Base-by-base conservation (phyloP, 2,888 invertebrate genomes). In the Mayetiola destructor region DNA sequence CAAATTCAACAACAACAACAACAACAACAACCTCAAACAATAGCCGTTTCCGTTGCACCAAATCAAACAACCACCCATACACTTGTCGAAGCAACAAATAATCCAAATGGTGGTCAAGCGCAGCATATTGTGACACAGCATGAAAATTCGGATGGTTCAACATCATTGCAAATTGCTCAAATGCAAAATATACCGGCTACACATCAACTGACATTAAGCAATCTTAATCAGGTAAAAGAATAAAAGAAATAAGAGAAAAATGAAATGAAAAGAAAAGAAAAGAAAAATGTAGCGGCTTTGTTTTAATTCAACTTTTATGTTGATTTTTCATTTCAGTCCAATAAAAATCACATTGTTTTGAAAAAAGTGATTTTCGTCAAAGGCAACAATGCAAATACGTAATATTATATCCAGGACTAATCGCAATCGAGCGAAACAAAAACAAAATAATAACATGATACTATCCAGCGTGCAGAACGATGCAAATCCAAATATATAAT, bases 331-430 rank as follows among this genome's bases (percentile, higher is more conserved):
- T 61, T 61, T 59, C 64, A 72, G 72, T 70, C 67, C 67, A 53
- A n/a, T 27, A 70, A 69, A 69, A 72, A 72, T 65, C 72, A 72
- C 66, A 72, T 72, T 66, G 70, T 72, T 68, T 69, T 72, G 71
- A 72, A 72, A 70, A 72, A 72, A 66, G 72, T 72, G 69, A 71
- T 72, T 71, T 71, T 71, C 69, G 70, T 72, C 64, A 71, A 72
- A 69, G 72, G 72, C 65, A 68, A 71, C 68, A 70, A 72, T 67
- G 69, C 57, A 37, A 57, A 72, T 70, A 68, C 72, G 70, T 69
- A 72, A 72, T 70, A 48, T 48, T 48, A 48, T n/a, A 48, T 48
- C n/a, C 27, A 48, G 27, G n/a, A 48, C 27, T 48, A 48, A 27
- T n/a, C 6, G 2, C 27, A n/a, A 9, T 12, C 4, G n/a, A n/a